phyloP scores from a whole-genome alignment of 1,140 invertebrate species.

The Sarcophaga peregrina region DNA sequence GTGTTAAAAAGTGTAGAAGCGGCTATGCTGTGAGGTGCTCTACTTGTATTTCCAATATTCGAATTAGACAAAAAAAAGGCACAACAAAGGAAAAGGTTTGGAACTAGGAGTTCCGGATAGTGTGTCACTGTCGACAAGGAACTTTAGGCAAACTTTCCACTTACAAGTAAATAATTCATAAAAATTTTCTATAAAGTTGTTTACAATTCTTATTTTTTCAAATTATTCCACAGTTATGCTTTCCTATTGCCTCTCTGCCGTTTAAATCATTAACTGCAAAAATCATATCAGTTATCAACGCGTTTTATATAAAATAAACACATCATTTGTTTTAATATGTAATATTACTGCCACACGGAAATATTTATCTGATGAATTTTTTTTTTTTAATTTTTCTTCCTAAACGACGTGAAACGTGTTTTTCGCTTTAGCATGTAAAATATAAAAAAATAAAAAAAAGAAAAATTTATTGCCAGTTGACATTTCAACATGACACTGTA shows the following conservation, averaged over 20 bases:
- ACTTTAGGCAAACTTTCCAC: too few species aligned
- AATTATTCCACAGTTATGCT: too few species aligned
- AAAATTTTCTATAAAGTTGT: too few species aligned
- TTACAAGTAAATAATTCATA: too few species aligned
- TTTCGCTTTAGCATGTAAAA: neutral
- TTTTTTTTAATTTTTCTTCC: neutral
- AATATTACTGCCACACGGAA: constrained; percentile 34
- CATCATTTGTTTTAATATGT: constrained; percentile 22
- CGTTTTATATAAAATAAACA: constrained; percentile 1
- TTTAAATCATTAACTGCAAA: neutral
- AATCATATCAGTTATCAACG: neutral
- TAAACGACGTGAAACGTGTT: constrained; percentile 22
- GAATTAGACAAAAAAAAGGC: too few species aligned
- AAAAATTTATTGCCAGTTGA: neutral
- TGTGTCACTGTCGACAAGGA: too few species aligned
- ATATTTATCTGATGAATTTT: constrained; percentile 18
- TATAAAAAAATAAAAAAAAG: neutral
- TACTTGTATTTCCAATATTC: too few species aligned
- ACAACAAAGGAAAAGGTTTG: too few species aligned
- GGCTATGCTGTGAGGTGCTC: too few species aligned
- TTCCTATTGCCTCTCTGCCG: neutral
- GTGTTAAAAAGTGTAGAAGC: too few species aligned
- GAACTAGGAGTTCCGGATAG: too few species aligned
- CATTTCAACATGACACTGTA: neutral
- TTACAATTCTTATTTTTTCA: too few species aligned